Evolutionary conservation across 1,140 invertebrate genomes (phyloP).

Genomic region (Yoshiicerus persimilis): DNA sequence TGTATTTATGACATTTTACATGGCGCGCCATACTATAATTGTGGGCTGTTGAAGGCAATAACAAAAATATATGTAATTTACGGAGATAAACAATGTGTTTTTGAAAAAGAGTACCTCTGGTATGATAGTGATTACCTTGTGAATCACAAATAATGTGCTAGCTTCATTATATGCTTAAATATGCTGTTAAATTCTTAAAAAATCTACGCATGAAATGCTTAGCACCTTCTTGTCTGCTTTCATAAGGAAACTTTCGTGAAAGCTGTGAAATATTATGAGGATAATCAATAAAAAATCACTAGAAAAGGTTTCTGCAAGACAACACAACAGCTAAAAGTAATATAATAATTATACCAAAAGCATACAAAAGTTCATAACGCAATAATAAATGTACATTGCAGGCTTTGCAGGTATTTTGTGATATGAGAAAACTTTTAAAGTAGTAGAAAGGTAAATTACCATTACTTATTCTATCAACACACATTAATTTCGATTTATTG

Average conservation of each 20-base stretch:
- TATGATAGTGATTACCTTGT: background rate
- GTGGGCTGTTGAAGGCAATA: too few relatives aligned
- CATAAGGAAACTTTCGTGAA: background rate
- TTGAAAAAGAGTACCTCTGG: background rate
- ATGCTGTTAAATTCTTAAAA: background rate
- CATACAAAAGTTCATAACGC: background rate
- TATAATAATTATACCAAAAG: background rate
- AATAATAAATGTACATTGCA: background rate
- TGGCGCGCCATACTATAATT: too few relatives aligned
- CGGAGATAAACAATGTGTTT: background rate
- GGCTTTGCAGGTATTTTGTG: too few relatives aligned
- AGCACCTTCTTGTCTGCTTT: background rate
- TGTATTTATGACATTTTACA: too few relatives aligned
- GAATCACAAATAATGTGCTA: background rate
- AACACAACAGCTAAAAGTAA: background rate
- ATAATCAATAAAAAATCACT: background rate
- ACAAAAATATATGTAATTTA: background rate
- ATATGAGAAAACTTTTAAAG: too few relatives aligned
- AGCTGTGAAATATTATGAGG: background rate
- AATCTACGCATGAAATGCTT: background rate
- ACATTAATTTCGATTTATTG: too few relatives aligned
- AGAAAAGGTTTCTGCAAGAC: background rate
- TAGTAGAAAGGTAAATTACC: too few relatives aligned
- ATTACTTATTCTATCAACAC: too few relatives aligned
- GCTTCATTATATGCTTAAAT: background rate